These are phyloP conservation scores for Sycophaga agraensis DNA, from an alignment of 1,140 invertebrate genomes.

Conservation along the genomic window DNA sequence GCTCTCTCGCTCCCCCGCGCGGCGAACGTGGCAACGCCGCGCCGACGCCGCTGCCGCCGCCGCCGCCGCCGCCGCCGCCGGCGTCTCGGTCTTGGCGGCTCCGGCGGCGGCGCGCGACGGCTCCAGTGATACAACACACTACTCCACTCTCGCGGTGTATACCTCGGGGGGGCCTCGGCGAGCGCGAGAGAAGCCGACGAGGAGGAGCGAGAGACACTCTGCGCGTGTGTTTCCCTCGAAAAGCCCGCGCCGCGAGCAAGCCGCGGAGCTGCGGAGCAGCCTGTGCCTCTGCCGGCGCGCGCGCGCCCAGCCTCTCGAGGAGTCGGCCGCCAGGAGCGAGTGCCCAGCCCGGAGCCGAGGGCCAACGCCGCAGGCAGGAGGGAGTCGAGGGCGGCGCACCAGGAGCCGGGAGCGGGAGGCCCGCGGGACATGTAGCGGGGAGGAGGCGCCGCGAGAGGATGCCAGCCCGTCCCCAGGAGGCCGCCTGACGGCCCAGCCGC, in stretches of 20 bases:
- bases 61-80: conserved; percentile 28
- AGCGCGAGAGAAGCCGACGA: conserved; percentile 1
- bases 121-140: conserved; percentile 16
- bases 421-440: neutral
- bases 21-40: conserved; percentile 18
- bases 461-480: too few relatives aligned
- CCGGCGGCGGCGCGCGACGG: neutral
- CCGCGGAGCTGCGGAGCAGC: neutral
- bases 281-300: neutral
- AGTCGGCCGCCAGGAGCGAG: too few relatives aligned
- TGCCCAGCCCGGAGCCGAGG: too few relatives aligned
- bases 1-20: too few relatives aligned
- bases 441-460: conserved; percentile 3
- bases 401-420: neutral
- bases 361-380: too few relatives aligned
- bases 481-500: too few relatives aligned
- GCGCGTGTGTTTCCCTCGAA: conserved; percentile 28
- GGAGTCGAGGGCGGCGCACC: neutral
- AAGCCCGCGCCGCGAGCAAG: conserved; percentile 5
- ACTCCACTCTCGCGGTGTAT: conserved; percentile 23
- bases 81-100: conserved; percentile 49
- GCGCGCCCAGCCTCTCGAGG: neutral
- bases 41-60: too few relatives aligned
- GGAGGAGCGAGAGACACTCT: conserved; percentile 24
- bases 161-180: conserved; percentile 10